phyloP scores from a whole-genome alignment of 2,113 vertebrate species.

The Megaceryle torquata region DNA sequence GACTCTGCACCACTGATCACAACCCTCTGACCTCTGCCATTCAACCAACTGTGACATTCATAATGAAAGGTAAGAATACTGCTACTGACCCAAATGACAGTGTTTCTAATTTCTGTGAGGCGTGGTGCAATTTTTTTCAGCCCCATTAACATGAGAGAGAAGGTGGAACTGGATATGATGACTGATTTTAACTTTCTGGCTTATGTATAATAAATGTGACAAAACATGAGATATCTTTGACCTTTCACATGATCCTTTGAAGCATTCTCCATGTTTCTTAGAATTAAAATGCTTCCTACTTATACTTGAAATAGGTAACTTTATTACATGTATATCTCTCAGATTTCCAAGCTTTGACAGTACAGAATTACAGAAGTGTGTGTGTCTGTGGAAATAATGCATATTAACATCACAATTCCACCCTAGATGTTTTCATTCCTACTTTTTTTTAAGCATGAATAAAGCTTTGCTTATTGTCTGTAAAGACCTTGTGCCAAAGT shows the following conservation, averaged over 20 bases:
- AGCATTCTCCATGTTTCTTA: background rate
- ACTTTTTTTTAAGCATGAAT: background rate
- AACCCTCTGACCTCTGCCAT: too few species aligned
- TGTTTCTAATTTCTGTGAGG: background rate
- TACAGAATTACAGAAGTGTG: background rate
- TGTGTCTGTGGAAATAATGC: background rate
- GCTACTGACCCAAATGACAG: background rate
- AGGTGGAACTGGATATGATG: background rate
- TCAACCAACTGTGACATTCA: background rate
- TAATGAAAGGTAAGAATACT: background rate
- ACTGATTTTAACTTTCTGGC: background rate
- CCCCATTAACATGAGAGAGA: background rate
- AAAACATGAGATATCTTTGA: background rate
- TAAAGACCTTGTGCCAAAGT: background rate
- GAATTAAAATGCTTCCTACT: background rate
- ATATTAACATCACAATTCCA: background rate
- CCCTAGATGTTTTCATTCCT: background rate
- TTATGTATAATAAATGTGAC: background rate
- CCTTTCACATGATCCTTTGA: background rate
- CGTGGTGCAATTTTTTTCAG: background rate
- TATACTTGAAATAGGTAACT: background rate
- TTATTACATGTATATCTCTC: background rate
- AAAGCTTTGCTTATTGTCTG: background rate
- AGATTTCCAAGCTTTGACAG: background rate
- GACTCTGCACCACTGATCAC: too few species aligned